These are phyloP conservation scores for Chrysodeixis includens DNA, from an alignment of 2,888 invertebrate genomes.

Conservation along the genomic window DNA sequence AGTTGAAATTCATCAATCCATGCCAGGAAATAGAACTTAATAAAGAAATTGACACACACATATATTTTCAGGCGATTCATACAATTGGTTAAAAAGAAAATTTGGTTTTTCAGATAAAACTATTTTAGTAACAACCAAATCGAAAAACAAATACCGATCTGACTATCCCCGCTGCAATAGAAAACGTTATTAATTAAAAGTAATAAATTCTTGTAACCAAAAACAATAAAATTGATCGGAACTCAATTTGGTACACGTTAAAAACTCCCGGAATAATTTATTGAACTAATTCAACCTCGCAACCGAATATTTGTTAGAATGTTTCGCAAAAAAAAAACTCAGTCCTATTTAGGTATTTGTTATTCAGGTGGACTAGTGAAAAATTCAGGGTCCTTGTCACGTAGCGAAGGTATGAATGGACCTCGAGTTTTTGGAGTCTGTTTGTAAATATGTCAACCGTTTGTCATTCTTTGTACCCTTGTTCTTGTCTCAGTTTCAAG, in stretches of 20 bases:
- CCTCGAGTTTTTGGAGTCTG: slow-evolving; percentile 15
- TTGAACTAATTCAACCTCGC: slow-evolving; percentile 23
- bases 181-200: slow-evolving; percentile 9
- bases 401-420: slow-evolving; percentile 42
- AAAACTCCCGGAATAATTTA: slow-evolving; percentile 19
- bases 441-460: slow-evolving; percentile 11
- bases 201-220: slow-evolving; percentile 7
- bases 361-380: slow-evolving; percentile 15
- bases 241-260: slow-evolving; percentile 9
- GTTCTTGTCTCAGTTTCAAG: slow-evolving; percentile 6
- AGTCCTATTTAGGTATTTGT: slow-evolving; percentile 1
- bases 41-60: no score
- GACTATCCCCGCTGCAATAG: background rate
- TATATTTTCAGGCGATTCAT: no score
- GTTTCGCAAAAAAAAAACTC: background rate
- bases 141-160: background rate
- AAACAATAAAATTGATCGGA: slow-evolving; percentile 7
- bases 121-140: no score
- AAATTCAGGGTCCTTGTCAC: slow-evolving; percentile 23
- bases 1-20: no score
- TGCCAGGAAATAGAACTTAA: no score
- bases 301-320: slow-evolving; percentile 19
- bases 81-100: no score
- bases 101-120: background rate
- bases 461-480: background rate